A percentile compares a stretch with the other conserved stretches of the same genome.
Conservation (phyloP, 2,113 vertebrate species). For the Oxyruncus cristatus region DNA sequence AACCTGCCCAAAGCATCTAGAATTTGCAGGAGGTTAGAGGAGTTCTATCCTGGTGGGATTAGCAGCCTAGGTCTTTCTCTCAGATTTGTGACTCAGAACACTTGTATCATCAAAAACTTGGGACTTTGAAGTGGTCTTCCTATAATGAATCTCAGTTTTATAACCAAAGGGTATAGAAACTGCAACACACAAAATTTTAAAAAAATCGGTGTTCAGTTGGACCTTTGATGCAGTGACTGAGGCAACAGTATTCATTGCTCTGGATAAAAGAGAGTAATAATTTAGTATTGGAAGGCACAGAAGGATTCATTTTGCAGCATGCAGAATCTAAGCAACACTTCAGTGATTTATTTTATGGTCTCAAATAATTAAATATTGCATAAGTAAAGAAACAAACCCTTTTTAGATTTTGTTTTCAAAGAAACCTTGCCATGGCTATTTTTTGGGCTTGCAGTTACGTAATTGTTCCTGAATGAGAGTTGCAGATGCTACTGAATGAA, state of each 20-base stretch:
- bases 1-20: neutral
- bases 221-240: neutral
- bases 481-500: neutral
- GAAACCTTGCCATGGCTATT: neutral
- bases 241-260: neutral
- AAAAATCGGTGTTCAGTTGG: neutral
- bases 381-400: neutral
- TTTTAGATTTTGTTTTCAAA: neutral
- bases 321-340: neutral
- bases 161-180: slow-evolving; percentile 18
- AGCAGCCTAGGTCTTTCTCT: neutral
- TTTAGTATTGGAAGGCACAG: neutral
- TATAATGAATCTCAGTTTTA: neutral
- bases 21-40: neutral
- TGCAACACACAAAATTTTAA: neutral
- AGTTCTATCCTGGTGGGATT: neutral
- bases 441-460: neutral
- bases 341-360: neutral
- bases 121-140: neutral
- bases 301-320: neutral
- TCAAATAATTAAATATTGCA: neutral
- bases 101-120: neutral
- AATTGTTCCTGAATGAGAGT: neutral
- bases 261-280: neutral
- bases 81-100: neutral